Percentiles rank a stretch among this genome's conserved stretches.
Conservation (phyloP, 2,113 vertebrate species). For the Austrofundulus limnaeus region DNA sequence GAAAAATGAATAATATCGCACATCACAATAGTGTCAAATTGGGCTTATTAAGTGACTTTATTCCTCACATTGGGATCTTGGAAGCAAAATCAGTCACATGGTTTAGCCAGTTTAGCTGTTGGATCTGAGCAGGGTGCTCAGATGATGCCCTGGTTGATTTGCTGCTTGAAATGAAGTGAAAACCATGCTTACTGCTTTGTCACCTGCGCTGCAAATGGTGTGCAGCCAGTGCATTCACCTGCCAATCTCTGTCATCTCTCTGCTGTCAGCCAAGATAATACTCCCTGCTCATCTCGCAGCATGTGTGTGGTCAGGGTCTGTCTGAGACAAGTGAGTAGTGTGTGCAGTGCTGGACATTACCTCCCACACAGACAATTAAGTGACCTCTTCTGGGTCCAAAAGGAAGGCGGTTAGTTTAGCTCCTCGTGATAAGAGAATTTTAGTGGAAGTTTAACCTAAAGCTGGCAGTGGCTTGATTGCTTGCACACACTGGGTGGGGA, state of each 20-base stretch:
- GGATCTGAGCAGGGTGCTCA: too few relatives aligned
- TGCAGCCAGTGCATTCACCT: constrained; percentile 8
- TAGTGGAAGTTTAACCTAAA: constrained; percentile 12
- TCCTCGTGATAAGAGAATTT: constrained; percentile 1
- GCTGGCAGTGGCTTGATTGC: constrained; percentile 9
- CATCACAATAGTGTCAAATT: too few relatives aligned
- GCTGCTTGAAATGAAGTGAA: too few relatives aligned
- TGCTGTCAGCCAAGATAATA: constrained; percentile 20
- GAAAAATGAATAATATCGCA: too few relatives aligned
- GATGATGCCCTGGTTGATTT: too few relatives aligned
- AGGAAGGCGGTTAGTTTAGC: constrained; percentile 17
- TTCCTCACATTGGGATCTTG: too few relatives aligned
- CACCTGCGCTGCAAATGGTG: too few relatives aligned
- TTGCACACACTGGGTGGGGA: background rate
- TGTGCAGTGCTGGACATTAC: constrained; percentile 8
- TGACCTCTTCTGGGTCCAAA: constrained; percentile 3
- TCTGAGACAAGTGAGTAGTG: constrained; percentile 10
- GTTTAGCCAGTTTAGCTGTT: too few relatives aligned
- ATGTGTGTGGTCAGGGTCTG: constrained; percentile 27
- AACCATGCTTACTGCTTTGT: too few relatives aligned
- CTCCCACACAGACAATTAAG: background rate
- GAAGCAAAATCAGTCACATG: too few relatives aligned
- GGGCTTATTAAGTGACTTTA: too few relatives aligned
- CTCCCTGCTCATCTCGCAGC: background rate
- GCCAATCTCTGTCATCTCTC: constrained; percentile 22